Percentiles rank a stretch among this genome's conserved stretches.
These are phyloP conservation scores for Theretra japonica DNA, from an alignment of 2,888 invertebrate species.

Conservation along the genomic window DNA sequence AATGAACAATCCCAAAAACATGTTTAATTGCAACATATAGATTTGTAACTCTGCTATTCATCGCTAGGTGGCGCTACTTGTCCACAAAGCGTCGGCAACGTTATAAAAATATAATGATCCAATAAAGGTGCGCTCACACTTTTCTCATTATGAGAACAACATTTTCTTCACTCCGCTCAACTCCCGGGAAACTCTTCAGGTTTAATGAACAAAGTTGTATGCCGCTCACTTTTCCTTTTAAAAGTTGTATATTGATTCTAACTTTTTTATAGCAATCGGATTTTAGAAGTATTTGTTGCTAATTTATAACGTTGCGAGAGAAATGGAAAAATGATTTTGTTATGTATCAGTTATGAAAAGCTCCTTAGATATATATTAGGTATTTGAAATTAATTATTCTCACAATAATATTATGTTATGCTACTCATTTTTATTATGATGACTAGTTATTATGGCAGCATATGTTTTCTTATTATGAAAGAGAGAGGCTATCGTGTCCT, in stretches of 20 bases:
- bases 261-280: conserved; percentile 67
- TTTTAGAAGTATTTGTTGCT: conserved; percentile 41
- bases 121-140: conserved; percentile 51
- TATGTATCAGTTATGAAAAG: neutral
- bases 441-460: too few relatives aligned
- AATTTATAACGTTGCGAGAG: conserved; percentile 15
- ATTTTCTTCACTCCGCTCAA: conserved; percentile 59
- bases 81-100: neutral
- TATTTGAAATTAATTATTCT: too few relatives aligned
- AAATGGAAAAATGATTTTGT: neutral
- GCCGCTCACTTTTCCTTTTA: conserved; percentile 76
- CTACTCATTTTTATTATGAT: too few relatives aligned
- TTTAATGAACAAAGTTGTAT: conserved; percentile 79
- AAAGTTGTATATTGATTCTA: conserved; percentile 73
- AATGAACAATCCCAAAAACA: neutral
- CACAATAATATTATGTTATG: too few relatives aligned
- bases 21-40: neutral
- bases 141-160: conserved; percentile 64
- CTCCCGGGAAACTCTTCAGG: conserved; percentile 63
- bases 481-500: too few relatives aligned
- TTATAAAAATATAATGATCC: conserved; percentile 47
- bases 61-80: conserved; percentile 68
- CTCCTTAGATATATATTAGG: too few relatives aligned
- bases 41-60: conserved; percentile 59
- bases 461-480: too few relatives aligned